These are phyloP conservation scores for Schizaphis graminum DNA, from an alignment of 2,888 invertebrate genomes.

Conservation along the genomic window DNA sequence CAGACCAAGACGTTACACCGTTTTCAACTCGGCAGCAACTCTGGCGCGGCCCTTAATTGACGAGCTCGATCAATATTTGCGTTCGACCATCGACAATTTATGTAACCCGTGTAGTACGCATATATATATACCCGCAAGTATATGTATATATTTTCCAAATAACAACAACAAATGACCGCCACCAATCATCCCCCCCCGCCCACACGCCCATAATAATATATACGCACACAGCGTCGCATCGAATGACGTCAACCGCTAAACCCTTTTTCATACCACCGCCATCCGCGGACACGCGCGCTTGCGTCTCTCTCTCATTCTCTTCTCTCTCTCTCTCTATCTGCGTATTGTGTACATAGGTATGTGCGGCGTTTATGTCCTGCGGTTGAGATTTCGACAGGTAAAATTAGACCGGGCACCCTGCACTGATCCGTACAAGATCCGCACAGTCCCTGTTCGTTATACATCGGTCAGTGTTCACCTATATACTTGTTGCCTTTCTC, in stretches of 20 bases:
- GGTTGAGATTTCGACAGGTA: slow-evolving; percentile 38
- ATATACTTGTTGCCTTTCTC: slow-evolving; percentile 48
- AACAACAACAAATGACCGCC: slow-evolving; percentile 52
- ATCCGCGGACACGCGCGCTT: not conserved
- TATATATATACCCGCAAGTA: not conserved
- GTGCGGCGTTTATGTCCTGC: not conserved
- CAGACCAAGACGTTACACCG: slow-evolving; percentile 3
- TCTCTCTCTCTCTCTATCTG: not conserved
- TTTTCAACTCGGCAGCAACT: not conserved
- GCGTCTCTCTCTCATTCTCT: not conserved
- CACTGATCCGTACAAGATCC: not conserved
- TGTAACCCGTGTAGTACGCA: not conserved
- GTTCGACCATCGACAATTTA: slow-evolving; percentile 37
- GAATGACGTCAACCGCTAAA: slow-evolving; percentile 49
- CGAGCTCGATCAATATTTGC: slow-evolving; percentile 55
- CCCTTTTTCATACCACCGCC: slow-evolving; percentile 33
- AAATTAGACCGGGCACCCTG: slow-evolving; percentile 14
- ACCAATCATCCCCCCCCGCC: not conserved
- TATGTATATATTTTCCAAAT: not conserved
- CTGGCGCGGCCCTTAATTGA: slow-evolving; percentile 35
- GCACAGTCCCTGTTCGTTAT: not conserved
- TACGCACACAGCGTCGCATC: not conserved
- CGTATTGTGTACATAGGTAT: not conserved
- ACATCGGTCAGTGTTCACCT: not conserved
- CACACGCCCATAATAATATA: not conserved